Evolutionary conservation across 2,797 vertebrate genomes (phyloP), one percentile per base, ranked within the genome.

Genomic region (Chelon auratus): DNA sequence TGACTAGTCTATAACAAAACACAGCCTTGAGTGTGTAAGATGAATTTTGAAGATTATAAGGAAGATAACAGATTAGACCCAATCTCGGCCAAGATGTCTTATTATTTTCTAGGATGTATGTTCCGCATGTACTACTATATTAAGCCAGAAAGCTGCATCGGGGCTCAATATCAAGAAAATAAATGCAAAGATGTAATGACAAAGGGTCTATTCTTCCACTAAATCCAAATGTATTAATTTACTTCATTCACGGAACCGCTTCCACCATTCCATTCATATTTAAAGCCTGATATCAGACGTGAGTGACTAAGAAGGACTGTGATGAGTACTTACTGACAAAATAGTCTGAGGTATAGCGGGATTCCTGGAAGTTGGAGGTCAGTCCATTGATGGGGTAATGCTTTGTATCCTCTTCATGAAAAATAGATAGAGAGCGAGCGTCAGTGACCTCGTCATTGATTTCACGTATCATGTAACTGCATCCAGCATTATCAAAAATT

Each of bases 301-400:
- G 20, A 48, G 15, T 76, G 67, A 78, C 12, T 60, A 66, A 77
- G 39, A 30, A 57, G 2, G 33, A 79, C 40, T 33, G 66, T 18
- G 55, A 83, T 67, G 56, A 81, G 83, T 90, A 98, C 98, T 99
- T 97, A 99, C 98, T 98, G 94, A 98, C 96, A 94, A 98, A 97
- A 94, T 99, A 99, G 94, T 99, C 97, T 90, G 97, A 97, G 93
- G 96, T 95, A 93, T 97, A 99, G 83, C 97, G 96, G 84, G 97
- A 97, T 92, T 99, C 98, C 75, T 97, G 97, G 88, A 97, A 99
- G 24, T 93, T 91, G 68, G 97, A 93, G 85, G 88, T 96, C 89
- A 95, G 91, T 87, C 97, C 96, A n/a, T 96, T 99, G 68, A 95
- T 94, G 82, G 96, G 95, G 90, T 95, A 99, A 0, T 97, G 96